These are phyloP conservation scores for Pygoscelis antarcticus DNA, from an alignment of 2,113 vertebrate species.

Conservation along the genomic window DNA sequence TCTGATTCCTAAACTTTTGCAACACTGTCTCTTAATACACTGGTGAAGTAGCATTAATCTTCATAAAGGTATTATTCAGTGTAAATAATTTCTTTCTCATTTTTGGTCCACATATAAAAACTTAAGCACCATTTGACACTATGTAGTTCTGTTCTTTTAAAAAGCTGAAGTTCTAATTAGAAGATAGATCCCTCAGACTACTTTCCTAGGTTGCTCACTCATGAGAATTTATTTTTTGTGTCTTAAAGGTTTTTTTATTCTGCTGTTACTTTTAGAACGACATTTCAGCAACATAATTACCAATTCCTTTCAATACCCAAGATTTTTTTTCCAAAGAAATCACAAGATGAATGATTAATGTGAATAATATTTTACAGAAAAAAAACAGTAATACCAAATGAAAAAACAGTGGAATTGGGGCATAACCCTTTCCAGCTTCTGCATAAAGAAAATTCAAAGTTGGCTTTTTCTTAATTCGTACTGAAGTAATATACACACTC, in stretches of 20 bases:
- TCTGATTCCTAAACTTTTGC: not conserved
- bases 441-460: slow-evolving; percentile 22
- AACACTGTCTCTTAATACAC: not conserved
- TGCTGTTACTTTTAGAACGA: not conserved
- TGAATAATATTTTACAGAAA: not conserved
- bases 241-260: not conserved
- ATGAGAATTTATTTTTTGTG: not conserved
- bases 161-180: not conserved
- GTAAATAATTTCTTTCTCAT: not conserved
- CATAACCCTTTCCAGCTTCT: not conserved
- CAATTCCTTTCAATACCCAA: not conserved
- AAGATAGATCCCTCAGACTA: not conserved
- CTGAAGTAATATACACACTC: not conserved
- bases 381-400: not conserved
- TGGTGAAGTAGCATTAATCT: not conserved
- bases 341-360: not conserved
- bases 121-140: not conserved
- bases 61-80: not conserved
- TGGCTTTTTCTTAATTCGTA: slow-evolving; percentile 33
- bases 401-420: not conserved
- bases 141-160: not conserved
- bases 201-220: not conserved
- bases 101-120: not conserved
- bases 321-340: not conserved
- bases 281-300: not conserved